phyloP scores from a whole-genome alignment of 2,113 vertebrate genomes.

The Indicator maculatus region DNA sequence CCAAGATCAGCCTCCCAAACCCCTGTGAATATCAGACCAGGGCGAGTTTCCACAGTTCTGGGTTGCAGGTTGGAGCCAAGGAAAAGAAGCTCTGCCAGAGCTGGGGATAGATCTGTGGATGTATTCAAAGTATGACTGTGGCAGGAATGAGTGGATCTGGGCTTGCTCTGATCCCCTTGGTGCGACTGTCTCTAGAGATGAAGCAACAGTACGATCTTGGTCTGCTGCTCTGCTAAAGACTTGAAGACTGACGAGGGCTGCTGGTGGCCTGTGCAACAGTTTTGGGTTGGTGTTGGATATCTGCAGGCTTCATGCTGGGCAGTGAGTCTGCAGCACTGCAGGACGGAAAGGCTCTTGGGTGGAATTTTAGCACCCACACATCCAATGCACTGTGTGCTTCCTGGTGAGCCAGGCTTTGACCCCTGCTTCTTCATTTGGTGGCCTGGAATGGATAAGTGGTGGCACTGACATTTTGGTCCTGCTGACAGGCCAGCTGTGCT shows the following conservation, averaged over 20 bases:
- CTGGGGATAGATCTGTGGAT: not conserved
- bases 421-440: rapidly evolving
- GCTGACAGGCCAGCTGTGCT: rapidly evolving
- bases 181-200: not conserved
- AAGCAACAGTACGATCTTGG: rapidly evolving
- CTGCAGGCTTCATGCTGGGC: not conserved
- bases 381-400: not conserved
- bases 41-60: not conserved
- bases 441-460: not conserved
- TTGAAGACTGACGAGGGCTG: not conserved
- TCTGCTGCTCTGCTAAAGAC: not conserved
- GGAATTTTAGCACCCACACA: not conserved
- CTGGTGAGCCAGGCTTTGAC: not conserved
- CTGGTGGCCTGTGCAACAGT: not conserved
- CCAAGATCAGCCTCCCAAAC: not conserved
- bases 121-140: not conserved
- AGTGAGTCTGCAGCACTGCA: not conserved
- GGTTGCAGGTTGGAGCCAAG: not conserved
- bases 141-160: not conserved
- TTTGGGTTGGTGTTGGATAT: not conserved
- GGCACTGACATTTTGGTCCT: not conserved
- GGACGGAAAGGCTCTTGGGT: not conserved
- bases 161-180: not conserved
- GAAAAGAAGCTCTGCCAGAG: not conserved
- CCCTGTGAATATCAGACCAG: not conserved